These are phyloP conservation scores for Blastobasis lacticolella DNA, from an alignment of 2,888 invertebrate species.

Conservation along the genomic window DNA sequence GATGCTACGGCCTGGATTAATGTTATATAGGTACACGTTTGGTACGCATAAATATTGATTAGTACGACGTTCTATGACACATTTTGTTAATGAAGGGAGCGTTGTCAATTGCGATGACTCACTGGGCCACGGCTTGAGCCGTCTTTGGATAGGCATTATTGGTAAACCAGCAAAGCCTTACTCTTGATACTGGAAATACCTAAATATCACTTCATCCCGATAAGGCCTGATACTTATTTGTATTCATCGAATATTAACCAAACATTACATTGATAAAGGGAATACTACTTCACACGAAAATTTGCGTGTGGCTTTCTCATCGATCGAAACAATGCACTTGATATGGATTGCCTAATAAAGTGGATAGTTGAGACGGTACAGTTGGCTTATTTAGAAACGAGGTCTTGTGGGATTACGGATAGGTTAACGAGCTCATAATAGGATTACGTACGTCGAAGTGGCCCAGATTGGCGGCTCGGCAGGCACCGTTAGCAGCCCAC, in stretches of 20 bases:
- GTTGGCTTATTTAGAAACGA: constrained; percentile 33
- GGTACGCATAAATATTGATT: too few species aligned
- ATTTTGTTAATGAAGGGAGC: background rate
- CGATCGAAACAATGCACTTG: background rate
- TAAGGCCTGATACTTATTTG: too few species aligned
- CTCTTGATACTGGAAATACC: too few species aligned
- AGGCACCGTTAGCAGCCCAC: constrained; percentile 55
- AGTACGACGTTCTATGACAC: background rate
- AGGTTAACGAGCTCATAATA: constrained; percentile 68
- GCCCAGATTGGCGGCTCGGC: constrained; percentile 46
- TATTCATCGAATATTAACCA: too few species aligned
- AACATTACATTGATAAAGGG: too few species aligned
- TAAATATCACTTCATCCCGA: too few species aligned
- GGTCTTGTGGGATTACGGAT: constrained; percentile 57
- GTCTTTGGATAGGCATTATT: too few species aligned
- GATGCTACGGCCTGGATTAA: constrained; percentile 1
- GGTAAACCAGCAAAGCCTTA: too few species aligned
- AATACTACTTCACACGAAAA: too few species aligned
- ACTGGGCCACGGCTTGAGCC: background rate
- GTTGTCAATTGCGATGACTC: background rate
- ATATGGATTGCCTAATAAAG: background rate
- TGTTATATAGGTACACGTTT: too few species aligned
- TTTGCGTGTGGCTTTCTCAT: too few species aligned
- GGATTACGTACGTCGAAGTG: constrained; percentile 61
- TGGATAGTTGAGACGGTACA: constrained; percentile 10